Evolutionary conservation across 2,113 vertebrate genomes (phyloP), one percentile per base, ranked within the genome.

Genomic region (Eublepharis macularius): DNA sequence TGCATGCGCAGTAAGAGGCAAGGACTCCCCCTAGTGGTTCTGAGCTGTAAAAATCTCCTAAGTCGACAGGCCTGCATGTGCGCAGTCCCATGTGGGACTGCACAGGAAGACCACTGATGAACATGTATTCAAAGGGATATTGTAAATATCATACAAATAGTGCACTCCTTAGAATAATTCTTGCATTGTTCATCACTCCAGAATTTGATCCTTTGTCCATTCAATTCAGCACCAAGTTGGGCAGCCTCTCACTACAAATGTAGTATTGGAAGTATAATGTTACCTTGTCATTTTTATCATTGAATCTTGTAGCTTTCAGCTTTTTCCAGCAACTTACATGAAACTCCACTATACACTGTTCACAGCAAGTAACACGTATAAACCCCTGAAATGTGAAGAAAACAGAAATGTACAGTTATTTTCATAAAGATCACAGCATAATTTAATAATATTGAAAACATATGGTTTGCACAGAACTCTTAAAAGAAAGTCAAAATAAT

Each of bases 311-410:
- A 2, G 96, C 89, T 95, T 99, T 99, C 75, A 98, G 83, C 76
- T 96, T 97, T 87, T 99, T 99, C 99, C 98, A 99, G 90, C 99
- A 99, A 92, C 87, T 96, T 32, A 97, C 96, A 88, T 99, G 99
- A 92, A 98, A 99, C 76, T 99, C 98, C 79, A 99, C 94, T 29
- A 91, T 95, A 92, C 99, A 99, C 17, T 89, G 96, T 79, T 98
- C 96, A 91, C 97, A 97, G 94, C 99, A 99, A 88, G 90, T 91
- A 82, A 98, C 86, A 39, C 96, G 96, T 93, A 99, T 97, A 94
- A 98, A 99, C 81, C 99, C 99, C 99, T 99, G 60, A 39, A 7
- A 19, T 81, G 2, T 57, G 47, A 87, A 90, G 82, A 90, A 1
- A 78, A 24, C 4, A 72, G 1, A 0, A 86, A 47, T 11, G 1